Conservation (phyloP, 2,113 vertebrate species). For the Ptilonorhynchus violaceus region DNA sequence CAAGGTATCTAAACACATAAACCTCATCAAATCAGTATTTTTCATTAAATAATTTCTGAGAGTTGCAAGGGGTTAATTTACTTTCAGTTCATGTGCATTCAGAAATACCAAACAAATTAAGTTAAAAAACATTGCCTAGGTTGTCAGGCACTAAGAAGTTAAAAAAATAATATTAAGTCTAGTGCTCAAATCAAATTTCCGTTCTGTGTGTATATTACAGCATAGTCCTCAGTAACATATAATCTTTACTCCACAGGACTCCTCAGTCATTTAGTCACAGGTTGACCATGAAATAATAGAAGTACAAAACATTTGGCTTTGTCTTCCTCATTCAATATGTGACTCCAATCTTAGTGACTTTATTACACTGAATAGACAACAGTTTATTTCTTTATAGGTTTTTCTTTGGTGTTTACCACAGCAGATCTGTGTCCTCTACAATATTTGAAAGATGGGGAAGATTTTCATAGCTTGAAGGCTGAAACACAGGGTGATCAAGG, state of each 20-base stretch:
- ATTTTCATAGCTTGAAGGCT: slow-evolving; percentile 12
- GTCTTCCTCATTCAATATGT: neutral
- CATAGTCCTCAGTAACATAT: neutral
- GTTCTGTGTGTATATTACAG: neutral
- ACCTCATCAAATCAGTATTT: neutral
- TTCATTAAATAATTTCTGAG: neutral
- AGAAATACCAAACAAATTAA: neutral
- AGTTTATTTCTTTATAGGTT: neutral
- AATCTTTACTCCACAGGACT: neutral
- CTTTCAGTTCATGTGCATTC: neutral
- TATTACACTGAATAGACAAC: neutral
- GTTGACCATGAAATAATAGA: neutral
- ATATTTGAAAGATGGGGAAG: neutral
- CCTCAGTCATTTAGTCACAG: neutral
- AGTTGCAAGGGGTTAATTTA: neutral
- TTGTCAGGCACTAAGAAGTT: neutral
- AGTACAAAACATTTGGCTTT: neutral
- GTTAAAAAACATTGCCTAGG: neutral
- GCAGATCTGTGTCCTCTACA: neutral
- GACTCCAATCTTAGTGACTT: neutral
- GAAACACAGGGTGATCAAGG: neutral
- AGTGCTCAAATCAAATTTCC: neutral
- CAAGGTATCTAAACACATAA: neutral
- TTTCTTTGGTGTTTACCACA: neutral
- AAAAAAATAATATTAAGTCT: neutral